Evolutionary conservation across 2,888 invertebrate species (phyloP), one percentile per base, ranked within the genome.

Genomic region (Habroteleia sp.): DNA sequence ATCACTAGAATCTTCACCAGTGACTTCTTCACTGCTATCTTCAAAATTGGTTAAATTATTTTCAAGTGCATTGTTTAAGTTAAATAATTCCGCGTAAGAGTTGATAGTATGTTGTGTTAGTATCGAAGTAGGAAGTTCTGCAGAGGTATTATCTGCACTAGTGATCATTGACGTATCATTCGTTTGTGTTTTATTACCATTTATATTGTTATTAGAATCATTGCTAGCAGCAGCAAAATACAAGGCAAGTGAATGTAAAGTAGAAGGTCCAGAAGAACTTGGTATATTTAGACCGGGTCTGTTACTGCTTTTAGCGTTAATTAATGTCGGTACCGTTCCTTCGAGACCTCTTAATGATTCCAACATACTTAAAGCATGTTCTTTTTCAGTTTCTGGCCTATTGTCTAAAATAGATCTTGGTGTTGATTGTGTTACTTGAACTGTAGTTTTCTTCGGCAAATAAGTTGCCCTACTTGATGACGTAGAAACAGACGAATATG

Each of bases 211-310:
- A 1, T 82, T 81, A 1, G 82, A 83, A 23, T 84, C 83, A n/a
- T 84, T 84, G 72, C 92, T 90, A 77, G 93, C 92, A 4, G 93
- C 93, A 1, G 95, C 95, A 83, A 95, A 95, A 83, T 95, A 96
- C 77, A 94, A 91, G 0, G 95, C 95, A 37, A 96, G 85, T 0
- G 95, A 94, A 79, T 94, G 94, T 6, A 95, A 89, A 0, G 94
- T 94, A 83, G 94, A 93, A 0, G 95, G 94, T 0, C 94, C 94
- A 0, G 93, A 91, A 0, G 94, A 94, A 8, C 93, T 92, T 1
- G 94, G 94, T 4, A 93, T 91, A 3, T 92, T 90, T n/a, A 94
- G 88, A 1, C 93, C 94, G 25, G 91, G 90, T 71, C 93, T 90
- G 17, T 91, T 83, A 37, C 90, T 91, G 74, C 90, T 90, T 4